Base-by-base conservation (phyloP, 2,797 vertebrate species). In the Pitangus sulphuratus region DNA sequence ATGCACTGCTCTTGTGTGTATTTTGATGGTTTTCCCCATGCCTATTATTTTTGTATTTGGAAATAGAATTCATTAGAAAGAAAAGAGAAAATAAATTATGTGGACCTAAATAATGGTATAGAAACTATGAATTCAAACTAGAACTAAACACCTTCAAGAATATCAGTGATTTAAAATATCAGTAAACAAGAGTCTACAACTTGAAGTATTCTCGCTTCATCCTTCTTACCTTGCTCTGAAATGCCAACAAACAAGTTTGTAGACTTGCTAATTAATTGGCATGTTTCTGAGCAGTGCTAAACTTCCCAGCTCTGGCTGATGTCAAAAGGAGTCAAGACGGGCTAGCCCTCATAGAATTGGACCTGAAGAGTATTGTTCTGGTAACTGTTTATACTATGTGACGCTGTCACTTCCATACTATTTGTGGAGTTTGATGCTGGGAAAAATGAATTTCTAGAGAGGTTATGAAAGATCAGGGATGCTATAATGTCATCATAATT, bases 401-500 rank as follows among this genome's bases (percentile, higher is more conserved):
- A 96, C 93, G 80, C 35, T 97, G 89, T 94, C 92, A 97, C 93
- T 96, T 96, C 85, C 89, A 76, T 76, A 48, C 33, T 95, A 83
- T 88, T 93, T 84, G 81, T 86, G 74, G 77, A 89, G 65, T 62
- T 93, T 95, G 92, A 96, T 70, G 90, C 64, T 89, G 90, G 75
- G 89, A 93, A 93, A 95, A 95, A 94, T 70, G 22, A 92, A 90
- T 94, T 94, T 96, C 88, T 89, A 48, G 88, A 64, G 87, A 91
- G 82, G 82, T 90, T 95, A 93, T 89, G 79, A 93, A 97, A 95
- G 56, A 95, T 92, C 90, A 82, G 83, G 89, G 54, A 95, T 93
- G 54, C 37, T 95, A 74, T 95, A 95, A 95, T 95, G 91, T 93
- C 94, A 96, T 85, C 94, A 95, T 91, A 95, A 95, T 96, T 96